phyloP scores from a whole-genome alignment of 2,888 invertebrate species.

The Panzeria rudis region DNA sequence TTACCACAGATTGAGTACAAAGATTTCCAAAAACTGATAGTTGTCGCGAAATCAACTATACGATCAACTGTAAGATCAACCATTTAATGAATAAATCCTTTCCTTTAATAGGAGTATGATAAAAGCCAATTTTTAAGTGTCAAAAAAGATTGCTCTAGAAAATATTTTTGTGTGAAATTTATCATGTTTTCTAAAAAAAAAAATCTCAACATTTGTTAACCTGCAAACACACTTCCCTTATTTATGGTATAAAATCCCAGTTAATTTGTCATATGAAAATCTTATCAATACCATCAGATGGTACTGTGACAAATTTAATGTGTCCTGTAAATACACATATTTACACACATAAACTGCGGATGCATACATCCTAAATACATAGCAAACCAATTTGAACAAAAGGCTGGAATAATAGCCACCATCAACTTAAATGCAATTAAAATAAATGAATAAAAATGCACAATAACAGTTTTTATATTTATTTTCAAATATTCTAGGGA shows the following conservation, averaged over 20 bases:
- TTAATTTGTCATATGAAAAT: conserved; percentile 65
- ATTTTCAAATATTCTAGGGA: neutral
- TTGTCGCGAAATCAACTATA: too few species aligned
- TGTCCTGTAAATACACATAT: neutral
- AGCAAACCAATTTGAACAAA: neutral
- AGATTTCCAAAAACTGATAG: too few species aligned
- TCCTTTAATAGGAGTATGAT: too few species aligned
- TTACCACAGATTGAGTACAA: too few species aligned
- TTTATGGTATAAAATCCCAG: conserved; percentile 45
- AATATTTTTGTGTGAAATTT: too few species aligned
- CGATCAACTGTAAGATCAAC: too few species aligned
- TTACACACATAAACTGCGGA: too few species aligned
- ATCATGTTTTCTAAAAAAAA: neutral
- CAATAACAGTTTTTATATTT: conserved; percentile 49
- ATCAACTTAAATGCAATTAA: conserved; percentile 63
- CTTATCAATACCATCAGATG: conserved; percentile 63
- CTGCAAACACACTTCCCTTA: conserved; percentile 25
- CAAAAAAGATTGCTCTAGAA: too few species aligned
- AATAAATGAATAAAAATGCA: conserved; percentile 58
- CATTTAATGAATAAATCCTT: too few species aligned
- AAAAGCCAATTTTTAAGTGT: too few species aligned
- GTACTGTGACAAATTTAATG: conserved; percentile 68
- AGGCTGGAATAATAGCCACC: conserved; percentile 41
- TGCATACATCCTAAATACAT: neutral
- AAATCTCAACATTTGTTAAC: conserved; percentile 60